Base-by-base conservation (phyloP, 2,888 invertebrate species). In the Polyommatus icarus region DNA sequence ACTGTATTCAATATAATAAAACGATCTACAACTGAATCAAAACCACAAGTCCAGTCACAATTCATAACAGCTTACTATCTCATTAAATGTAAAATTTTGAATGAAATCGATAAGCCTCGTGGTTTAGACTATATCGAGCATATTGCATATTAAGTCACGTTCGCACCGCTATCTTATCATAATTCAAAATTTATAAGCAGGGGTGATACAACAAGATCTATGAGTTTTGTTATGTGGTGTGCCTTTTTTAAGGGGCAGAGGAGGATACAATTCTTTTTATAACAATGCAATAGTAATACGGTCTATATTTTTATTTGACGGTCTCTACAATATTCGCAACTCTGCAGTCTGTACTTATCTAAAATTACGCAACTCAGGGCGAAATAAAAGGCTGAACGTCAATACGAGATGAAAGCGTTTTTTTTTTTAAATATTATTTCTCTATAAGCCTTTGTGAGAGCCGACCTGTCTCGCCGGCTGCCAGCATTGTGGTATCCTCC, bases 371-470 rank as follows among this genome's bases (percentile, higher is more conserved):
- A 75, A 50, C 46, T 54, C 54, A 29, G 18, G 12, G n/a, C 29
- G 18, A 75, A 82, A 81, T 84, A 85, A 85, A 81, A 81, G 82
- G 81, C 80, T 83, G 83, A 82, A 84, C 85, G 87, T 87, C 86
- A 86, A 84, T 86, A 83, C 82, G 83, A 86, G 83, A 85, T 87
- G 86, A 86, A 86, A 86, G 83, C 82, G 80, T 81, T 78, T 84
- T 85, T 85, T 84, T 83, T 82, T 7, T 24, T n/a, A n/a, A 84
- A 84, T 83, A 81, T 80, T 83, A 83, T 82, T 84, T 82, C 82
- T 82, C 83, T 82, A 83, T 80, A 82, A 80, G 81, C 82, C 81
- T 82, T 83, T 83, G 81, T 81, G 79, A 77, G 81, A 73, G 76
- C 80, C 80, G 81, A 81, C 80, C 81, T 81, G 81, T 81, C 80